Conservation (phyloP, 2,797 vertebrate species). For the Garrulus glandarius region DNA sequence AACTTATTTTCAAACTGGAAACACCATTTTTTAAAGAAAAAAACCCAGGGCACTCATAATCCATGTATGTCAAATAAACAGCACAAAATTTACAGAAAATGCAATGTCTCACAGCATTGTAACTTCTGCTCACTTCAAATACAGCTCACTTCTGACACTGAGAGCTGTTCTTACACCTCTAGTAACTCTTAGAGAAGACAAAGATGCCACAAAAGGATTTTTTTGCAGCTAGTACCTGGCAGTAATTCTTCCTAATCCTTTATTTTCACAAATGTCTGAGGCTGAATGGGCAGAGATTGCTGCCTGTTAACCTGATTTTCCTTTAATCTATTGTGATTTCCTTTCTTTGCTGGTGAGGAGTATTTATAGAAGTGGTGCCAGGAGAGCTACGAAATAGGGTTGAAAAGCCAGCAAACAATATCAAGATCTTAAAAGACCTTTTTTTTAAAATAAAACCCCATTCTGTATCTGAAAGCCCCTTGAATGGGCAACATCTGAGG, state of each 20-base stretch:
- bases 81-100: background rate
- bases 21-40: background rate
- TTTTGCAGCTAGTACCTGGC: background rate
- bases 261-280: slow-evolving; percentile 52
- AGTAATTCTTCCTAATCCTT: slow-evolving; percentile 50
- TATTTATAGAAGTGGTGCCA: slow-evolving; percentile 30
- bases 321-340: slow-evolving; percentile 55
- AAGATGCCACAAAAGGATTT: background rate
- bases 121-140: background rate
- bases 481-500: slow-evolving; percentile 14
- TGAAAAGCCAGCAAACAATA: slow-evolving; percentile 51
- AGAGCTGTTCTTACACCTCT: background rate
- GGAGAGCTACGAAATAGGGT: background rate
- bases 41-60: background rate
- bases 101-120: background rate
- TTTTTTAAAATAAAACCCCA: background rate
- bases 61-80: background rate
- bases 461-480: background rate
- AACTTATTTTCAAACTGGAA: background rate
- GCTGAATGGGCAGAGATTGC: slow-evolving; percentile 45
- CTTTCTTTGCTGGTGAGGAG: background rate
- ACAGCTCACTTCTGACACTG: background rate
- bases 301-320: slow-evolving; percentile 11
- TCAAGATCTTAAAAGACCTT: background rate
- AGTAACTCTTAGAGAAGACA: background rate